Conservation (phyloP, 1,140 invertebrate species). For the Drosophila elegans region DNA sequence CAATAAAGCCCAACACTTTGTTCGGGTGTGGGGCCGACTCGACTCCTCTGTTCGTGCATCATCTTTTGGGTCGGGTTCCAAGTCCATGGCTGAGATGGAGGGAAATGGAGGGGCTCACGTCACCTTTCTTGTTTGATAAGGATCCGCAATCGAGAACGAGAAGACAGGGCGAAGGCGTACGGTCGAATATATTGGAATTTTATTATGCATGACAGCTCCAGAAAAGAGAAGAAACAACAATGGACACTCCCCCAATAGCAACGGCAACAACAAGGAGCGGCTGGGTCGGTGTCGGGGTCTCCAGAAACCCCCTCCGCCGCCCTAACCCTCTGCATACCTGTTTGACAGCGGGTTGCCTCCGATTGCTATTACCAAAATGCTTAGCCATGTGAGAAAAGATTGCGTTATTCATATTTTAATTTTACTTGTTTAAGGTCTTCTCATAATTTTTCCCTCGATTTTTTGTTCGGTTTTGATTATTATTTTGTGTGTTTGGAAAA, state of each 20-base stretch:
- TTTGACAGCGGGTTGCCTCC: conserved; percentile 75
- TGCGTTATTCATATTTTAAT: conserved; percentile 83
- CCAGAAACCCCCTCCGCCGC: neutral
- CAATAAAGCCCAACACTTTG: conserved; percentile 58
- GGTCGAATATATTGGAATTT: conserved; percentile 80
- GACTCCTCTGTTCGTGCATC: conserved; percentile 43
- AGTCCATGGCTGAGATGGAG: conserved; percentile 4
- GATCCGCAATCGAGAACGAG: conserved; percentile 75
- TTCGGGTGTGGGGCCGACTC: conserved; percentile 41
- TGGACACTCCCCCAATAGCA: conserved; percentile 68
- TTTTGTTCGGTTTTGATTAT: conserved; percentile 33
- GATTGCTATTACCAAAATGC: conserved; percentile 48
- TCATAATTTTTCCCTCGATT: conserved; percentile 22
- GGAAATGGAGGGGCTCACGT: conserved; percentile 66
- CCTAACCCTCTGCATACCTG: conserved; percentile 59
- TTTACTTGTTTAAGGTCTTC: conserved; percentile 67
- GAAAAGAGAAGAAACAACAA: conserved; percentile 54
- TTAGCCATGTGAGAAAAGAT: conserved; percentile 81
- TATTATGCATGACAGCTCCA: conserved; percentile 82
- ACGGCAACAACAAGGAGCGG: conserved; percentile 45
- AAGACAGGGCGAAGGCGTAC: conserved; percentile 69
- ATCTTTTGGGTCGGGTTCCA: conserved; percentile 49
- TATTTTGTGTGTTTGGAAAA: conserved; percentile 53
- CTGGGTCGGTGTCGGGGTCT: conserved; percentile 38
- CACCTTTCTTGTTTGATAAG: conserved; percentile 82